Base-by-base conservation (phyloP, 2,113 vertebrate genomes). In the Fregetta grallaria region DNA sequence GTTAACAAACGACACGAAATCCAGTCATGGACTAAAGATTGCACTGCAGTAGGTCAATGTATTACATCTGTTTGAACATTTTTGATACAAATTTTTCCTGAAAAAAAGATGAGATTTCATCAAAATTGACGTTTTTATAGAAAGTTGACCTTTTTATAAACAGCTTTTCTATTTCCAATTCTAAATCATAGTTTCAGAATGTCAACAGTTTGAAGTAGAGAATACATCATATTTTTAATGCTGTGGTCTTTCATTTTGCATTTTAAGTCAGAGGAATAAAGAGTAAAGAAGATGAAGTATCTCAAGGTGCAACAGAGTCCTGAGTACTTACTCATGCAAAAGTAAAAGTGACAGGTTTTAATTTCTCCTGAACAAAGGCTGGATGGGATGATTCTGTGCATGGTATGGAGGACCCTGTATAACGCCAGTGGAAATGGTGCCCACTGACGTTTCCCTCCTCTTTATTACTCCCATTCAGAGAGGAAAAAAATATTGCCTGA, bases 291-390 rank as follows among this genome's bases (percentile, higher is more conserved):
- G 9, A 49, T 9, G 1, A 25, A 36, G 9, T 36, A 71, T 29
- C 26, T 95, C 34, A 26, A 62, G 58, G 44, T 62, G 42, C 84
- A 87, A 55, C 1, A 0, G 62, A 79, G 66, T 40, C 62, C 53
- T 72, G 34, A 75, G 72, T 32, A 79, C 40, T 88, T 58, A 90
- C 30, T 90, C 32, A 56, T 11, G 66, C 63, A 87, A 67, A 85
- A 87, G 84, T 78, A 90, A 87, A 89, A 86, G 90, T 79, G 85
- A 45, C 25, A 61, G 63, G 21, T 63, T 96, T 87, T 82, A 83
- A 74, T 88, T 88, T 94, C 90, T 86, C 15, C 50, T 52, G 70
- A 82, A 4, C 1, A 5, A 75, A 52, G 36, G 27, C 62, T 79
- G 40, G 50, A 50, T 47, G 40, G 50, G 27, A 75, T 56, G 58